A percentile compares a stretch with the other conserved stretches of the same genome.
Conservation (phyloP, 1,140 invertebrate species). For the Elymnias hypermnestra region DNA sequence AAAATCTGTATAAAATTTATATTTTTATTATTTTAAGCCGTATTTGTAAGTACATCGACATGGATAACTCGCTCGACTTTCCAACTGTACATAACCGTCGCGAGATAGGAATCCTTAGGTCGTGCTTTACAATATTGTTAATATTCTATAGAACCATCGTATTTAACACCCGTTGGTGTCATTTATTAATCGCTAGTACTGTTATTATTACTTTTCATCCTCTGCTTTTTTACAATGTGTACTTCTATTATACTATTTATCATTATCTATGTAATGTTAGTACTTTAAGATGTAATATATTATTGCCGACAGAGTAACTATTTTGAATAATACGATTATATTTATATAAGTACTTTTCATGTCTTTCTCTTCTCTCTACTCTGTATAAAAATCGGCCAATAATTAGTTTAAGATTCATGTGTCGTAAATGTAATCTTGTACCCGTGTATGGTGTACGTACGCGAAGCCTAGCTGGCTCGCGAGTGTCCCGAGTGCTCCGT, state of each 20-base stretch:
- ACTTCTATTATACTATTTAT: not conserved
- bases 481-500: constrained; percentile 32
- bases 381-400: no score
- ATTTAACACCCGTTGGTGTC: no score
- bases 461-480: not conserved
- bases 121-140: no score
- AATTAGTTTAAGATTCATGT: no score
- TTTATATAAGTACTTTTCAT: constrained; percentile 12
- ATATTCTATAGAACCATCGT: no score
- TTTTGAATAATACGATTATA: constrained; percentile 15
- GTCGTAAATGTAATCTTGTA: no score
- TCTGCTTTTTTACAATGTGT: not conserved
- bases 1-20: constrained; percentile 41
- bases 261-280: constrained; percentile 5
- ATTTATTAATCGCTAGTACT: not conserved
- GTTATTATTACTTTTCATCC: not conserved
- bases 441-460: not conserved
- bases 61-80: not conserved
- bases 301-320: constrained; percentile 19
- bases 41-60: constrained; percentile 7
- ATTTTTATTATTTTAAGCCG: constrained; percentile 23
- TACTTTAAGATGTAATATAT: constrained; percentile 17
- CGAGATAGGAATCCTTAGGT: no score
- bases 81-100: no score
- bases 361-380: no score